Conservation (phyloP, 2,113 vertebrate species). For the Nycticorax nycticorax region DNA sequence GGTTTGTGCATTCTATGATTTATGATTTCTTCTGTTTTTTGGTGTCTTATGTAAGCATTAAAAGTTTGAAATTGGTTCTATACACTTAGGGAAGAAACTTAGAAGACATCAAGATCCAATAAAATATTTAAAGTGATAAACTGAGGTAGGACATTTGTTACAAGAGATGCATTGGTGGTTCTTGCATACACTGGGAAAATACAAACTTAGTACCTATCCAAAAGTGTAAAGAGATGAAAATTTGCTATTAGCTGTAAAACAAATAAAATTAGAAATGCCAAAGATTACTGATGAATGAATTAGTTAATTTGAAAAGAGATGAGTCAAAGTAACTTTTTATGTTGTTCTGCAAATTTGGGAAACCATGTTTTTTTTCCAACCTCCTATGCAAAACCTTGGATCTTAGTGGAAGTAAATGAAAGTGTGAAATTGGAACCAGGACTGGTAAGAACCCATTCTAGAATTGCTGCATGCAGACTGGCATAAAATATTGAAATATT, state of each 20-base stretch:
- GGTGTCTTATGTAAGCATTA: neutral
- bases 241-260: neutral
- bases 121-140: neutral
- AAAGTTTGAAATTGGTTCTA: neutral
- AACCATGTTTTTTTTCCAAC: neutral
- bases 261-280: neutral
- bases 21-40: neutral
- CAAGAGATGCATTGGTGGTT: neutral
- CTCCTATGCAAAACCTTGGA: neutral
- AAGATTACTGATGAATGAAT: neutral
- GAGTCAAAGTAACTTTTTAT: neutral
- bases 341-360: neutral
- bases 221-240: neutral
- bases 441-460: neutral
- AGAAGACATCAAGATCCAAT: neutral
- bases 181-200: neutral
- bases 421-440: neutral
- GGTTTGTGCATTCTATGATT: fast-evolving
- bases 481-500: neutral
- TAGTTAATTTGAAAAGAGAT: neutral
- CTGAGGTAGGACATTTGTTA: neutral
- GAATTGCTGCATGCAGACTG: neutral
- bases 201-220: neutral
- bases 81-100: neutral
- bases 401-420: neutral